Base-by-base conservation (phyloP, 2,113 vertebrate genomes). In the Elgaria multicarinata region DNA sequence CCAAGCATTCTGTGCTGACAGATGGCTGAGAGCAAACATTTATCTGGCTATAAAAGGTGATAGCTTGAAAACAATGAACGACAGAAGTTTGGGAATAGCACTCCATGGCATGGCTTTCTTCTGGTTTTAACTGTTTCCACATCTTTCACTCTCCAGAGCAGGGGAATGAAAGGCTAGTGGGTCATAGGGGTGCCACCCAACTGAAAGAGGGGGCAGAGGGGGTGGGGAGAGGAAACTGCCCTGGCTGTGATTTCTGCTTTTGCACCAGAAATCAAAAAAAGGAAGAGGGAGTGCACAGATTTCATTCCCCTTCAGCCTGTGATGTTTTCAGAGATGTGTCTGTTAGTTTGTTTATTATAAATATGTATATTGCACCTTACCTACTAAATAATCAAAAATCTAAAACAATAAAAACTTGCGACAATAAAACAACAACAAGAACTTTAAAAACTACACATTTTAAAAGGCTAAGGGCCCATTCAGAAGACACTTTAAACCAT, bases 41-140 rank as follows among this genome's bases (percentile, higher is more conserved):
- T 92, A 76, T 74, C 53, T 89, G n/a, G 55, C 64, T 92, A 36
- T 93, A 92, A 93, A 87, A 83, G 89, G 89, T 92, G 89, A 72
- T 55, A 50, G 22, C 4, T 58, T 92, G 89, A 90, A 76, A 83
- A 66, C 42, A 66, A 77, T 18, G 42, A 42, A 76, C 89, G 28
- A 42, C 82, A 87, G 53, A 89, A 92, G 18, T 86, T 89, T 90
- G 80, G 79, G 90, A 91, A 83, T 24, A 16, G 74, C 88, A 39
- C 46, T 69, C 72, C 0, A 42, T n/a, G 84, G 39, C 16, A 55
- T 77, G 46, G 87, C 81, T 76, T 89, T 91, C 80, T 39, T 89
- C 77, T 75, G 9, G 76, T 55, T 91, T 90, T 2, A 5, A 90
- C 86, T 78, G 82, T 72, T 87, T 75, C 4, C 3, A 67, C n/a